Conservation (phyloP, 2,113 vertebrate species). For the Ptyas mucosa region DNA sequence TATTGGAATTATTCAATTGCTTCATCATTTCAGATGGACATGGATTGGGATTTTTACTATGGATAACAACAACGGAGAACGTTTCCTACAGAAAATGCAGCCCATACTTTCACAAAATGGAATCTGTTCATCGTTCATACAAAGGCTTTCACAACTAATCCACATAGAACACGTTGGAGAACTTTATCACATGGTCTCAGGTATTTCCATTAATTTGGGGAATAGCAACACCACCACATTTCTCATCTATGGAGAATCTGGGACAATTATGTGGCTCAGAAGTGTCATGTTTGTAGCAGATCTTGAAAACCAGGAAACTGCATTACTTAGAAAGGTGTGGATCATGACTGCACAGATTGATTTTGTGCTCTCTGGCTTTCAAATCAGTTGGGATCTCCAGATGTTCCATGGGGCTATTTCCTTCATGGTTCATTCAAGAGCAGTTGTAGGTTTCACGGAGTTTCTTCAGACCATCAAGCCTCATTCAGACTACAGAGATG, state of each 20-base stretch:
- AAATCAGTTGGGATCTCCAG: background rate
- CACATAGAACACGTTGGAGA: fast-evolving
- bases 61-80: background rate
- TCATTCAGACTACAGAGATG: background rate
- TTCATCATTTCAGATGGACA: background rate
- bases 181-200: background rate
- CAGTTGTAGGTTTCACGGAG: background rate
- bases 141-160: background rate
- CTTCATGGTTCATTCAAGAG: background rate
- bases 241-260: background rate
- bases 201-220: too few relatives aligned
- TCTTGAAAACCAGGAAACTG: background rate
- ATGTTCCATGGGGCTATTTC: background rate
- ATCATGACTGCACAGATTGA: background rate
- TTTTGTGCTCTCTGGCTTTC: background rate
- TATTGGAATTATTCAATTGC: too few relatives aligned
- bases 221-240: background rate
- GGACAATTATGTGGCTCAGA: background rate
- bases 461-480: background rate
- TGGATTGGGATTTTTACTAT: background rate
- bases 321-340: background rate
- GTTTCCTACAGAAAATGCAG: background rate
- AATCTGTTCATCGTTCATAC: background rate
- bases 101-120: background rate
- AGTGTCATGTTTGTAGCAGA: fast-evolving